phyloP scores from a whole-genome alignment of 2,797 vertebrate genomes.

The Protonibea diacanthus region DNA sequence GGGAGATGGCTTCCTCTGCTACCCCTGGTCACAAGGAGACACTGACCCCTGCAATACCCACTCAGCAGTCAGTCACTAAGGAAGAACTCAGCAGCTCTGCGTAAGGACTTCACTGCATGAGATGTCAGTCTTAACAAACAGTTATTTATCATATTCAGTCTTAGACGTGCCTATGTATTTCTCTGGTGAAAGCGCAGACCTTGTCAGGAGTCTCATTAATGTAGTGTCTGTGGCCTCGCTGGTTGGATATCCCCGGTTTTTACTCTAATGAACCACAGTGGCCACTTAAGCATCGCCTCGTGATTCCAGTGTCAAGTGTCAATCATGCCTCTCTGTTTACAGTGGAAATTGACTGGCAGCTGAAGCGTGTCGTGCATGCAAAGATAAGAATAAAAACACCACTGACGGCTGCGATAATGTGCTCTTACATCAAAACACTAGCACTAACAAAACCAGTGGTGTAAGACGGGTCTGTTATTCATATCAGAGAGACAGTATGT shows the following conservation, averaged over 20 bases:
- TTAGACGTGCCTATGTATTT: not conserved
- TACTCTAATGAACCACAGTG: conserved; percentile 27
- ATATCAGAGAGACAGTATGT: not conserved
- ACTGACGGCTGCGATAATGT: not conserved
- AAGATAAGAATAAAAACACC: conserved; percentile 16
- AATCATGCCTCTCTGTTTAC: conserved; percentile 4
- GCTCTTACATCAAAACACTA: conserved; percentile 9
- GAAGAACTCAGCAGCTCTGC: not conserved
- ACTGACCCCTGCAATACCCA: conserved; percentile 29
- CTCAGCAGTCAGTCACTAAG: conserved; percentile 18
- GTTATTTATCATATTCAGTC: conserved; percentile 9
- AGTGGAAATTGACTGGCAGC: not conserved
- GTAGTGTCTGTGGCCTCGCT: conserved; percentile 17
- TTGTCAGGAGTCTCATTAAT: conserved; percentile 12
- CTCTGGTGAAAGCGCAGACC: not conserved
- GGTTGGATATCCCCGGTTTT: conserved; percentile 1
- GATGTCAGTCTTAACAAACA: conserved; percentile 8
- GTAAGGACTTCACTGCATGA: conserved; percentile 12
- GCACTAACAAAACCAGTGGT: not conserved
- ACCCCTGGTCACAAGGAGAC: conserved; percentile 44
- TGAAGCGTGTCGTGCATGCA: conserved; percentile 3
- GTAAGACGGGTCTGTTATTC: not conserved
- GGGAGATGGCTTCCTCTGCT: conserved; percentile 44
- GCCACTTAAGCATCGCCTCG: conserved; percentile 16
- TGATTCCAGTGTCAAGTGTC: conserved; percentile 29